Conservation (phyloP, 2,113 vertebrate species). For the Perccottus glenii region DNA sequence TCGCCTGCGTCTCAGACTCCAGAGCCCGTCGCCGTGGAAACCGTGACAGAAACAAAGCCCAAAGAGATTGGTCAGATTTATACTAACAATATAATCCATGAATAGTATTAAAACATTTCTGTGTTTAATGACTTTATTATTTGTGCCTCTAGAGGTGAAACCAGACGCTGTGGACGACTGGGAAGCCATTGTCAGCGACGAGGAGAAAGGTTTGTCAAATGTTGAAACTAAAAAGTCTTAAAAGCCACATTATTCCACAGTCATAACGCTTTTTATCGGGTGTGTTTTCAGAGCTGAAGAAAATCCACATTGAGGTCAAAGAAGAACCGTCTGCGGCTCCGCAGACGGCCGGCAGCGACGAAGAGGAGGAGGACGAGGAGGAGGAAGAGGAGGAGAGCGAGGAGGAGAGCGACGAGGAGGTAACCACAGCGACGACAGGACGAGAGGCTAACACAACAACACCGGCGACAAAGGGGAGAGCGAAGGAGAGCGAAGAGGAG, state of each 20-base stretch:
- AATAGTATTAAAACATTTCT: background rate
- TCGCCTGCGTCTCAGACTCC: conserved; percentile 75
- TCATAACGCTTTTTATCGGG: too few species aligned
- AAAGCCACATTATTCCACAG: too few species aligned
- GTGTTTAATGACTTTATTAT: background rate
- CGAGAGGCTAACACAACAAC: conserved; percentile 41
- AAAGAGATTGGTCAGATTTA: too few species aligned
- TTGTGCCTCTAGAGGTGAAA: conserved; percentile 68
- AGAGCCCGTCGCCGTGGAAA: conserved; percentile 71
- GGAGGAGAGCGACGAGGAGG: conserved; percentile 73
- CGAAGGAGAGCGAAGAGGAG: conserved; percentile 86
- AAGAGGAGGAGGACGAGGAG: conserved; percentile 86
- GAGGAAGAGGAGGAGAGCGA: conserved; percentile 76
- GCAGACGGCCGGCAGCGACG: conserved; percentile 76
- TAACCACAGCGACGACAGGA: conserved; percentile 58
- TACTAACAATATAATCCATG: too few species aligned
- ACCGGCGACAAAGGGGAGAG: conserved; percentile 54
- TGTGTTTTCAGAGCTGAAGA: conserved; percentile 83
- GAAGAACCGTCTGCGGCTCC: conserved; percentile 81
- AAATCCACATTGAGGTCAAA: conserved; percentile 94
- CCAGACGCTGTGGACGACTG: conserved; percentile 90
- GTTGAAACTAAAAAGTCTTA: background rate
- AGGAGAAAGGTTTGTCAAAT: conserved; percentile 80
- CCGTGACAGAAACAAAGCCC: conserved; percentile 41
- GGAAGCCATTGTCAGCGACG: conserved; percentile 96